Conservation (phyloP, 2,113 vertebrate genomes). For the Brachypodius melanocephalos region DNA sequence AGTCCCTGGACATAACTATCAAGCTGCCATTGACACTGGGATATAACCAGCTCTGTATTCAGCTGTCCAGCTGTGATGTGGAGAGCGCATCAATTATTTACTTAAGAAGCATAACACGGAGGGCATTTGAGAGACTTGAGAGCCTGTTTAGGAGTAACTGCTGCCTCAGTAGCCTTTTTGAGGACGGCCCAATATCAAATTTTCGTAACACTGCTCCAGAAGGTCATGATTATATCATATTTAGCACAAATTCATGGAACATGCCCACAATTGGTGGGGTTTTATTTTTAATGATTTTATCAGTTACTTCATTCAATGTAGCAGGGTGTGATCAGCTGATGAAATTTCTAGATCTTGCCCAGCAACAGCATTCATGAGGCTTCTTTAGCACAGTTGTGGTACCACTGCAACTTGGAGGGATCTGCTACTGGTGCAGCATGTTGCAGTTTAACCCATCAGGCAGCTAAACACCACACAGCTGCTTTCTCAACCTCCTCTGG, state of each 20-base stretch:
- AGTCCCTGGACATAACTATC: background rate
- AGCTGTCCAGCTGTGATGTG: background rate
- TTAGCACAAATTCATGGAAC: background rate
- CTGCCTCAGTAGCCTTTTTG: background rate
- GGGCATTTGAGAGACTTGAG: background rate
- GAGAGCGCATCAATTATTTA: background rate
- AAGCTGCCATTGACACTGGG: background rate
- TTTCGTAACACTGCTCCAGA: background rate
- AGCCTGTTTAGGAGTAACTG: background rate
- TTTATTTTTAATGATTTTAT: background rate
- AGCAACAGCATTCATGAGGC: background rate
- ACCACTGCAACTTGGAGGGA: background rate
- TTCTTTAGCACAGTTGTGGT: background rate
- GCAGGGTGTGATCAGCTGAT: background rate
- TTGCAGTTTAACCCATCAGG: background rate
- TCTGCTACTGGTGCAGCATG: background rate
- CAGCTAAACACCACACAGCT: background rate
- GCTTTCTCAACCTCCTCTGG: background rate
- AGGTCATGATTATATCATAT: background rate
- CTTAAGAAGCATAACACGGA: background rate
- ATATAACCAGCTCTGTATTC: background rate
- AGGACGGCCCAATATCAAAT: background rate
- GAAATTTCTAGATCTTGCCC: background rate
- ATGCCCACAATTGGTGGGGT: rapidly evolving
- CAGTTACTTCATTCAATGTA: background rate